Conservation (phyloP, 1,140 invertebrate species). For the Grapholita molesta region DNA sequence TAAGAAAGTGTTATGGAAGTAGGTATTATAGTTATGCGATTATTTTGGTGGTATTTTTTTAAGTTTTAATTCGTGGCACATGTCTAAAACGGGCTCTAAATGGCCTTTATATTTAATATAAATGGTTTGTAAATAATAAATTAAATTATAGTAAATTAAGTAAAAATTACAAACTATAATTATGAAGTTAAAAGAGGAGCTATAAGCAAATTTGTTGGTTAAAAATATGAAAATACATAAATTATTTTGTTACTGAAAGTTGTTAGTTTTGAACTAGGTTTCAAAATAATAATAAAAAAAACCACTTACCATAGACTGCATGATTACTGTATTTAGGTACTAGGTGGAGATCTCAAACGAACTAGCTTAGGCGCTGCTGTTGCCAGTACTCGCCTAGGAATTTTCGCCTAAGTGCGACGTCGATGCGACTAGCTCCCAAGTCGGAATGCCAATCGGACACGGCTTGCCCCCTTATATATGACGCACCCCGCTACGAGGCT, state of each 20-base stretch:
- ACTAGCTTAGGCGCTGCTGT: constrained; percentile 72
- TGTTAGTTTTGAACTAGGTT: not conserved
- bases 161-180: too few relatives aligned
- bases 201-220: too few relatives aligned
- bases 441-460: constrained; percentile 60
- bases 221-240: too few relatives aligned
- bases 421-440: constrained; percentile 57
- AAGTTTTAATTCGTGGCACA: too few relatives aligned
- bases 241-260: not conserved
- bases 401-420: constrained; percentile 69
- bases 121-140: too few relatives aligned
- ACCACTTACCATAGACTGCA: constrained; percentile 74
- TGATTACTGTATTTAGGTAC: constrained; percentile 60
- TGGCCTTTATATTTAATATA: too few relatives aligned
- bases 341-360: constrained; percentile 74
- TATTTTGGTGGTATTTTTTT: too few relatives aligned
- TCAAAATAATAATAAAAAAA: not conserved
- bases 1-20: not conserved
- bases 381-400: constrained; percentile 71
- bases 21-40: not conserved
- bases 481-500: constrained; percentile 51
- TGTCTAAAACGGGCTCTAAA: too few relatives aligned
- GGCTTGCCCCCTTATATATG: constrained; percentile 65
- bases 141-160: too few relatives aligned
- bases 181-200: too few relatives aligned